phyloP scores from a whole-genome alignment of 2,113 vertebrate species.

The Neodontobutis hainanensis region DNA sequence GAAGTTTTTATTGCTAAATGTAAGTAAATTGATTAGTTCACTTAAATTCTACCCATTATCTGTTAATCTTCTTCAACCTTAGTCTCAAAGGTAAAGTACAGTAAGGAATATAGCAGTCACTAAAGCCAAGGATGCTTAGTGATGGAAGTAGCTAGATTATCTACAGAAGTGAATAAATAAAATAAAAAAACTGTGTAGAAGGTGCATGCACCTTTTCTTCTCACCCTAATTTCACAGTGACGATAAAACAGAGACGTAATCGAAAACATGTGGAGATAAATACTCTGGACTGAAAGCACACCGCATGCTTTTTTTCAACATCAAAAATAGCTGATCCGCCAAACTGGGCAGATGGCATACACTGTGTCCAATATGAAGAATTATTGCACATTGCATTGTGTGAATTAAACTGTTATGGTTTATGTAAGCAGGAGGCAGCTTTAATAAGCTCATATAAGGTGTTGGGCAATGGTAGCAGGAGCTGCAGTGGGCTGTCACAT shows the following conservation, averaged over 20 bases:
- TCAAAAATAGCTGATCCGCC: conserved; percentile 46
- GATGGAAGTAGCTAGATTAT: conserved; percentile 14
- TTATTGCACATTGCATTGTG: conserved; percentile 44
- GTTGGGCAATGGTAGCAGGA: conserved; percentile 27
- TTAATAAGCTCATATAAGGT: conserved; percentile 25
- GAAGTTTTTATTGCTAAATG: conserved; percentile 40
- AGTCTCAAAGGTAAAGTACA: conserved; percentile 9
- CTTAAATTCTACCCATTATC: conserved; percentile 36
- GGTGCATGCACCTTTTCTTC: conserved; percentile 26
- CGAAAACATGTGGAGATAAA: conserved; percentile 35
- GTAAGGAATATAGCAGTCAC: conserved; percentile 38
- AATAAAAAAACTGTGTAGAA: conserved; percentile 25
- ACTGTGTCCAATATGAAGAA: conserved; percentile 68
- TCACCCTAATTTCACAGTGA: not conserved
- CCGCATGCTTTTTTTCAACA: conserved; percentile 52
- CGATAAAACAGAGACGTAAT: conserved; percentile 26
- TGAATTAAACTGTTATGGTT: conserved; percentile 46
- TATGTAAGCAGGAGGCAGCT: conserved; percentile 41
- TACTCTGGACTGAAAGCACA: conserved; percentile 48
- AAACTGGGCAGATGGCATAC: conserved; percentile 72
- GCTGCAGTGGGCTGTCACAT: conserved; percentile 34
- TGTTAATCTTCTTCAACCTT: conserved; percentile 18
- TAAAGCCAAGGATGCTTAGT: conserved; percentile 37
- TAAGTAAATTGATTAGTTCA: conserved; percentile 34
- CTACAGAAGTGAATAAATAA: conserved; percentile 3